Evolutionary conservation across 1,140 invertebrate species (phyloP).

Genomic region (Oreohelix idahoensis): DNA sequence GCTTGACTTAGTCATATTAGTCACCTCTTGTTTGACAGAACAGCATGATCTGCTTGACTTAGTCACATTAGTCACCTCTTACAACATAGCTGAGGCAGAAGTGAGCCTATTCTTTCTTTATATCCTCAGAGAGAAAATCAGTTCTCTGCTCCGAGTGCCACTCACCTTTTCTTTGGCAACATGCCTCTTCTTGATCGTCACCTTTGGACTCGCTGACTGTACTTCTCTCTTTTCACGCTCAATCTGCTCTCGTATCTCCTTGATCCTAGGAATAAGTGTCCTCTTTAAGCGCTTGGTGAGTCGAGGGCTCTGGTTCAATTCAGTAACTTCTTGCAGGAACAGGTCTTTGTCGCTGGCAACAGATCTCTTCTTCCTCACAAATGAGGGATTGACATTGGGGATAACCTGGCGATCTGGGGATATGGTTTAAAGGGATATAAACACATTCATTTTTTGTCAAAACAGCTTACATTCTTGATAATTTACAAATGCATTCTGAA

Average conservation of each 20-base stretch:
- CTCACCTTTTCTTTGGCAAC: conserved; percentile 35
- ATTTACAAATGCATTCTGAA: too few relatives aligned
- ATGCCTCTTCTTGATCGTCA: conserved; percentile 43
- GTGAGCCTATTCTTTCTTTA: too few relatives aligned
- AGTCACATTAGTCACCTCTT: too few relatives aligned
- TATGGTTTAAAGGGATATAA: too few relatives aligned
- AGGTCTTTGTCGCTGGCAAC: conserved; percentile 47
- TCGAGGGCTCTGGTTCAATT: conserved; percentile 40
- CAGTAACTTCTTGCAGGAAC: conserved; percentile 46
- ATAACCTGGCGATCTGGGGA: conserved; percentile 58
- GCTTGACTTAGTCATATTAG: too few relatives aligned
- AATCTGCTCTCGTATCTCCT: conserved; percentile 31
- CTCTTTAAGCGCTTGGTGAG: conserved; percentile 39
- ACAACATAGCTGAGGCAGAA: too few relatives aligned
- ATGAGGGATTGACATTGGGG: conserved; percentile 60
- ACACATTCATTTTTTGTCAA: too few relatives aligned
- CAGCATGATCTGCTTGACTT: too few relatives aligned
- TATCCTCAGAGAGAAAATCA: too few relatives aligned
- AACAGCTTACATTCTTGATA: too few relatives aligned
- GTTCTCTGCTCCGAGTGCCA: too few relatives aligned
- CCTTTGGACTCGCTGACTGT: conserved; percentile 38
- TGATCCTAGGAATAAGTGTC: conserved; percentile 37
- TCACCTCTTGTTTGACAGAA: too few relatives aligned
- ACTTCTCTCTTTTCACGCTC: conserved; percentile 31
- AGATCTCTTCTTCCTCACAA: conserved; percentile 60